Conservation (phyloP, 2,113 vertebrate species). For the Hemichromis elongatus region DNA sequence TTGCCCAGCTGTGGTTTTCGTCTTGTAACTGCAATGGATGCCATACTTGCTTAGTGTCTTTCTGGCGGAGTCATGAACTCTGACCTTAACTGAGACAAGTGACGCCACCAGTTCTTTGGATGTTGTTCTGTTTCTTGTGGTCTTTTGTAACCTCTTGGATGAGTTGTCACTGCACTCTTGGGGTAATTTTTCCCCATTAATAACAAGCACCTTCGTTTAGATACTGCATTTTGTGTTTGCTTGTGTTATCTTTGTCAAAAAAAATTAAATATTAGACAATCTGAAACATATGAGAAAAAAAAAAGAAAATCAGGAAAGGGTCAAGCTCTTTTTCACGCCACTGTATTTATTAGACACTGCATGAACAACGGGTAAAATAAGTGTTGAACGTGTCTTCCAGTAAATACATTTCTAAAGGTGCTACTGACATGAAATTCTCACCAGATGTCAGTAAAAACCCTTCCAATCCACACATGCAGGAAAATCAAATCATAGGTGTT, state of each 20-base stretch:
- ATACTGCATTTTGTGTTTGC: not conserved
- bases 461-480: not conserved
- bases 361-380: not conserved
- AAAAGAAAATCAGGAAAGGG: not conserved
- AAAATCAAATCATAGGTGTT: not conserved
- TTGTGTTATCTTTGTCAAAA: not conserved
- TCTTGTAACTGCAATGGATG: not conserved
- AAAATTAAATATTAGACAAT: not conserved
- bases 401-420: not conserved
- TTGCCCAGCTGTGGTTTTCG: not conserved
- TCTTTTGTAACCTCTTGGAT: not conserved
- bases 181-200: not conserved
- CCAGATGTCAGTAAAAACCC: not conserved
- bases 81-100: not conserved
- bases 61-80: not conserved
- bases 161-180: not conserved
- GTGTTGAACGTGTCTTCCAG: not conserved
- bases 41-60: not conserved
- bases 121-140: not conserved
- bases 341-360: no score
- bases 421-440: not conserved
- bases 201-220: not conserved
- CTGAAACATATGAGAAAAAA: not conserved
- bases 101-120: not conserved
- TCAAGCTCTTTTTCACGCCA: not conserved